Conservation (phyloP, 2,888 invertebrate species). For the Oeneis ivallda region DNA sequence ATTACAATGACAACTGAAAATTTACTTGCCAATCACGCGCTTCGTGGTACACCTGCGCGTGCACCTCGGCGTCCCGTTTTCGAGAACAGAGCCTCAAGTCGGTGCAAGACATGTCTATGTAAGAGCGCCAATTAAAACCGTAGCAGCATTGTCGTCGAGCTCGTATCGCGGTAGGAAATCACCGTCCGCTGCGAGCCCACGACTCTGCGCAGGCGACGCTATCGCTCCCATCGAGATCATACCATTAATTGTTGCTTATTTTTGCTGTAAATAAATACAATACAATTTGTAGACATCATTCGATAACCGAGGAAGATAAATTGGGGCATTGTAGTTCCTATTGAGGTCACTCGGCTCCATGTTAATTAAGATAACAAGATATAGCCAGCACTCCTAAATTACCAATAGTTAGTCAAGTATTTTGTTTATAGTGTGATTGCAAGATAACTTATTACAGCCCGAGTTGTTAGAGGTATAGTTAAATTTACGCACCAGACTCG, state of each 20-base stretch:
- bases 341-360: slow-evolving; percentile 61
- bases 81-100: slow-evolving; percentile 44
- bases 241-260: slow-evolving; percentile 63
- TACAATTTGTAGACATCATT: slow-evolving; percentile 67
- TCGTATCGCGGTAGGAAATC: slow-evolving; percentile 47
- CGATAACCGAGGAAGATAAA: slow-evolving; percentile 61
- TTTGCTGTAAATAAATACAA: slow-evolving; percentile 65
- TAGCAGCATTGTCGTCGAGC: slow-evolving; percentile 53
- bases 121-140: slow-evolving; percentile 62
- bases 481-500: slow-evolving; percentile 33
- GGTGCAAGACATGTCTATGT: slow-evolving; percentile 47
- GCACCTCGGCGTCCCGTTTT: slow-evolving; percentile 44
- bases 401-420: slow-evolving; percentile 38
- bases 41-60: slow-evolving; percentile 47
- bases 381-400: slow-evolving; percentile 44
- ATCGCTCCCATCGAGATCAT: slow-evolving; percentile 50
- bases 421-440: slow-evolving; percentile 40
- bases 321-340: slow-evolving; percentile 59
- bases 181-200: slow-evolving; percentile 31
- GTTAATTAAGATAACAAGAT: slow-evolving; percentile 68
- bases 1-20: slow-evolving; percentile 44
- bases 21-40: slow-evolving; percentile 43
- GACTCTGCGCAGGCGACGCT: slow-evolving; percentile 39
- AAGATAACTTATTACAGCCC: slow-evolving; percentile 36
- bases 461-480: slow-evolving; percentile 35